Percentiles rank a stretch among this genome's conserved stretches.
Conservation (phyloP, 2,797 vertebrate genomes). For the Cetoscarus ocellatus region DNA sequence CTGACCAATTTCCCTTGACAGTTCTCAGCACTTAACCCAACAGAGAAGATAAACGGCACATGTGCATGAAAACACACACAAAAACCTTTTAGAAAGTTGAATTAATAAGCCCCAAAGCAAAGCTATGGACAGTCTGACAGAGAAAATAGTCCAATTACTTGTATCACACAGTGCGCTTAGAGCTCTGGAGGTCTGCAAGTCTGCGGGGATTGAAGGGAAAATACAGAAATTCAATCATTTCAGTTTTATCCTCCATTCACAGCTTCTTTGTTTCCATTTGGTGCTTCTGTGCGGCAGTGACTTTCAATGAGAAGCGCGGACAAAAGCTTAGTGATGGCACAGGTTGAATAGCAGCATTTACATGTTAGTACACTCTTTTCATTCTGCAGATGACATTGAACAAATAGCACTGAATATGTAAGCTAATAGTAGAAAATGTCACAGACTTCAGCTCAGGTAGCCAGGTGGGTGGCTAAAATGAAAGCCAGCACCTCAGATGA, state of each 20-base stretch:
- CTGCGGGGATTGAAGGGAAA: conserved; percentile 51
- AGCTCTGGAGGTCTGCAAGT: conserved; percentile 44
- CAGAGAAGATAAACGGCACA: conserved; percentile 76
- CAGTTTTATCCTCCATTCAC: conserved; percentile 59
- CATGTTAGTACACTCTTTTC: neutral
- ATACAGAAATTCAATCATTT: conserved; percentile 68
- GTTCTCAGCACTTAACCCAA: conserved; percentile 68
- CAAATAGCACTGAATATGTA: conserved; percentile 2
- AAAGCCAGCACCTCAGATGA: conserved; percentile 16
- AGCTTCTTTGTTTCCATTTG: conserved; percentile 58
- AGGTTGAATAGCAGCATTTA: conserved; percentile 18
- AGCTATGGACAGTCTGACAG: conserved; percentile 49
- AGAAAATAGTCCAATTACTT: conserved; percentile 74
- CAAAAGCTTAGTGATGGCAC: conserved; percentile 26
- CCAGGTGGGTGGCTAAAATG: conserved; percentile 23
- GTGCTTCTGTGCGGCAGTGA: conserved; percentile 38
- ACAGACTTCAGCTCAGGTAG: conserved; percentile 18
- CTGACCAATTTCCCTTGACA: conserved; percentile 75
- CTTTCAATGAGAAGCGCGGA: conserved; percentile 54
- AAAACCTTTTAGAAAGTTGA: conserved; percentile 72
- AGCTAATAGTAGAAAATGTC: conserved; percentile 38
- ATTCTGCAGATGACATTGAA: conserved; percentile 2
- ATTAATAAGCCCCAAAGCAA: conserved; percentile 68
- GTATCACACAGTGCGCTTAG: conserved; percentile 50
- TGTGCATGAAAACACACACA: conserved; percentile 4